Conservation (phyloP, 2,888 invertebrate species). For the Mimachlamys varia region DNA sequence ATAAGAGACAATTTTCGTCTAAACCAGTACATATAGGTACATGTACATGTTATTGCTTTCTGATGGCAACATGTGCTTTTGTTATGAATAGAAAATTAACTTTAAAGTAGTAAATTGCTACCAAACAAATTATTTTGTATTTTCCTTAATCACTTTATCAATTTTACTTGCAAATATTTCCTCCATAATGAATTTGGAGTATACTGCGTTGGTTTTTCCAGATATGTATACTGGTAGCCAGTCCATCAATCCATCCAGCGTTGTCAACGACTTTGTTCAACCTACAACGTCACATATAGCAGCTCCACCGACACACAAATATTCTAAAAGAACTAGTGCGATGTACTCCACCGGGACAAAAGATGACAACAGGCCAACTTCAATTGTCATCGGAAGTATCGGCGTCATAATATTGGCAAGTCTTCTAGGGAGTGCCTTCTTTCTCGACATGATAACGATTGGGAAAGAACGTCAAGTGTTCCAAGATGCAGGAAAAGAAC, state of each 20-base stretch:
- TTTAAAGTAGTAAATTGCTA: no score
- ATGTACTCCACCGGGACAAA: conserved; percentile 40
- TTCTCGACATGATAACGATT: not conserved
- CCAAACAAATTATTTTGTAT: no score
- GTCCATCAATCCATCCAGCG: not conserved
- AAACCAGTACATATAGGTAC: no score
- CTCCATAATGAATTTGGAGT: no score
- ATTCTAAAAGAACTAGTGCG: conserved; percentile 37
- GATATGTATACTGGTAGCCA: not conserved
- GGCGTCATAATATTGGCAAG: conserved; percentile 38
- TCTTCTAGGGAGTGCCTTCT: not conserved
- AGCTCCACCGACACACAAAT: not conserved
- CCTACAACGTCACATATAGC: not conserved
- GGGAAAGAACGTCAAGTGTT: not conserved
- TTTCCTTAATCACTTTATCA: no score
- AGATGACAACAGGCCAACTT: conserved; percentile 42
- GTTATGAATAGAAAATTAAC: no score
- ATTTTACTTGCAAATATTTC: no score
- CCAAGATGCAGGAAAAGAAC: not conserved
- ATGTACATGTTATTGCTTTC: no score
- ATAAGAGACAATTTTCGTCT: no score
- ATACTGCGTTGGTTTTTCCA: not conserved
- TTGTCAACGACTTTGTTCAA: not conserved
- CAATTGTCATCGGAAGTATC: conserved; percentile 40
- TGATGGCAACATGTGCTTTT: no score